A percentile compares a stretch with the other conserved stretches of the same genome.
phyloP scores from a whole-genome alignment of 1,140 invertebrate species.

The Drosophila elegans region DNA sequence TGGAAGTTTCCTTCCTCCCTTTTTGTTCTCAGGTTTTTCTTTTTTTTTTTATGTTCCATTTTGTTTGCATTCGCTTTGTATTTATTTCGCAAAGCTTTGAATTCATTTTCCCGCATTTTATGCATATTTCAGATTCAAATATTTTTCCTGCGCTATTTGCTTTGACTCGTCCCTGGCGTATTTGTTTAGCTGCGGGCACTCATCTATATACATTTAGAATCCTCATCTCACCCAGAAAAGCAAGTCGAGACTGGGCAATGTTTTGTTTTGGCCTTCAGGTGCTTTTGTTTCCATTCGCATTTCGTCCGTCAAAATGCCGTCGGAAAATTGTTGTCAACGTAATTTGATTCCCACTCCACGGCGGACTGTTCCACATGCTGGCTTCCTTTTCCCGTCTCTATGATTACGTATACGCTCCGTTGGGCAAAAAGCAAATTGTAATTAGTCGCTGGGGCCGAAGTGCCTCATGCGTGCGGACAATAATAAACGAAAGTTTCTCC shows the following conservation, averaged over 20 bases:
- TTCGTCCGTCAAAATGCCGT: slow-evolving; percentile 24
- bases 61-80: slow-evolving; percentile 56
- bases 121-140: slow-evolving; percentile 71
- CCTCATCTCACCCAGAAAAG: background rate
- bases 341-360: slow-evolving; percentile 60
- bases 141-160: slow-evolving; percentile 54
- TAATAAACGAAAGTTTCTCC: slow-evolving; percentile 17
- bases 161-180: slow-evolving; percentile 37
- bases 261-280: slow-evolving; percentile 31
- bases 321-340: slow-evolving; percentile 61
- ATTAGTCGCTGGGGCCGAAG: slow-evolving; percentile 65
- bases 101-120: slow-evolving; percentile 65
- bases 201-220: slow-evolving; percentile 6
- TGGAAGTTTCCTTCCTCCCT: slow-evolving; percentile 37
- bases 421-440: slow-evolving; percentile 65
- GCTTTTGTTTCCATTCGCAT: slow-evolving; percentile 29
- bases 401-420: slow-evolving; percentile 71
- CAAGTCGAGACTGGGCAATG: slow-evolving; percentile 11
- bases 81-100: slow-evolving; percentile 64
- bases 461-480: slow-evolving; percentile 20
- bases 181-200: slow-evolving; percentile 44
- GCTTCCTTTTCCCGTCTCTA: slow-evolving; percentile 32
- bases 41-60: slow-evolving; percentile 15
- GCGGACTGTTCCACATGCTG: slow-evolving; percentile 3
- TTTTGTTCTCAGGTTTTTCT: slow-evolving; percentile 10